Conservation (phyloP, 2,113 vertebrate species). For the Propithecus coquereli region DNA sequence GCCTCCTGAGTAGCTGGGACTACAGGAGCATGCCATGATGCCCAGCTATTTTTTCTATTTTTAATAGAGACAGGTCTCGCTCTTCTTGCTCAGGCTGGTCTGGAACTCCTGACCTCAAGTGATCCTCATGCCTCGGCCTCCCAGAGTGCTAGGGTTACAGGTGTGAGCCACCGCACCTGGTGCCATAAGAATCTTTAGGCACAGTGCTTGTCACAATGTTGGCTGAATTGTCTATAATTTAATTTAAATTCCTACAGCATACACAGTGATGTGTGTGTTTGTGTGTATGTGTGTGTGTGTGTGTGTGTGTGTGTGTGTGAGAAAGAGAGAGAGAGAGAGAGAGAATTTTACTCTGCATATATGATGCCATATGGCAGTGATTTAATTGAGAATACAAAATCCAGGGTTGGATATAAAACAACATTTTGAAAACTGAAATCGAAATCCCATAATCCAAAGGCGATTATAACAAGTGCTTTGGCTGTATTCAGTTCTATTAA, state of each 20-base stretch:
- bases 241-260: not conserved
- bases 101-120: too few relatives aligned
- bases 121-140: too few relatives aligned
- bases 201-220: not conserved
- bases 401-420: not conserved
- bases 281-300: not conserved
- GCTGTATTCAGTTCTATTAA: not conserved
- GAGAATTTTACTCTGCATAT: not conserved
- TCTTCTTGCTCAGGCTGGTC: too few relatives aligned
- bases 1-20: too few relatives aligned
- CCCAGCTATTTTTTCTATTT: too few relatives aligned
- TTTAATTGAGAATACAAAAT: not conserved
- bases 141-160: too few relatives aligned
- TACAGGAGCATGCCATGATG: too few relatives aligned
- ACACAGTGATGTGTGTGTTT: accelerated
- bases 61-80: too few relatives aligned
- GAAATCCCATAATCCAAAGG: not conserved
- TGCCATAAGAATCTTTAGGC: not conserved
- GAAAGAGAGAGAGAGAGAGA: not conserved
- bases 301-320: not conserved
- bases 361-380: not conserved
- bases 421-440: not conserved
- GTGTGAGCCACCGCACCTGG: too few relatives aligned
- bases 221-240: not conserved
- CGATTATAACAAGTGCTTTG: not conserved